Evolutionary conservation across 2,113 vertebrate genomes (phyloP), one percentile per base, ranked within the genome.

Genomic region (Mesembrinibis cayennensis): DNA sequence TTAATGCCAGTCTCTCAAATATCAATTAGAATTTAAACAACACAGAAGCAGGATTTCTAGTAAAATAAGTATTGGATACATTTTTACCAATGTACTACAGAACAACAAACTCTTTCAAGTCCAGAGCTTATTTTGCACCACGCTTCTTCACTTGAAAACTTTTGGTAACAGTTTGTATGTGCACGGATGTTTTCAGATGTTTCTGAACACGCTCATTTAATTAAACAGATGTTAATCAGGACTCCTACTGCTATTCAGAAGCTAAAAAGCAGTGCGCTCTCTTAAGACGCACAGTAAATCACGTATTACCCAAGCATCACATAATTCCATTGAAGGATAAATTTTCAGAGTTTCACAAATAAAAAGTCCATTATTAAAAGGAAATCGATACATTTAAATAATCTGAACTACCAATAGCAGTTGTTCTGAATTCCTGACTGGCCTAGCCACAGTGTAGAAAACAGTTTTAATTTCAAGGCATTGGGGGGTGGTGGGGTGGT

Each of bases 251-350:
- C 38, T 66, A 47, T 30, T 77, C 32, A 53, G 32, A 84, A 71
- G 47, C 59, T 44, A 25, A 87, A 49, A 40, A 45, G 71, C 21
- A 20, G 44, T 2, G 4, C 1, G 1, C 4, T n/a, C 3, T 30
- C 49, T 67, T 40, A 58, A 77, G 58, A 27, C 1, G 6, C 36
- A 13, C n/a, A 30, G 30, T 19, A 71, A 78, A 36, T 34, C 25
- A 34, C 1, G 0, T 3, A 14, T 11, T 49, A 61, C 22, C 56
- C 13, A 55, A 63, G 32, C 16, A 59, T 7, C 53, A 16, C 0
- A 0, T 7, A 92, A 29, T 27, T 44, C 40, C 29, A 32, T 0
- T 8, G 50, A 50, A 53, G 53, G 15, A 40, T 0, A 49, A 15
- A 17, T 19, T 22, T 70, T 55, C 62, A 58, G 50, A 38, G 30